Conservation (phyloP, 2,113 vertebrate species). For the Campylomormyrus numenius region DNA sequence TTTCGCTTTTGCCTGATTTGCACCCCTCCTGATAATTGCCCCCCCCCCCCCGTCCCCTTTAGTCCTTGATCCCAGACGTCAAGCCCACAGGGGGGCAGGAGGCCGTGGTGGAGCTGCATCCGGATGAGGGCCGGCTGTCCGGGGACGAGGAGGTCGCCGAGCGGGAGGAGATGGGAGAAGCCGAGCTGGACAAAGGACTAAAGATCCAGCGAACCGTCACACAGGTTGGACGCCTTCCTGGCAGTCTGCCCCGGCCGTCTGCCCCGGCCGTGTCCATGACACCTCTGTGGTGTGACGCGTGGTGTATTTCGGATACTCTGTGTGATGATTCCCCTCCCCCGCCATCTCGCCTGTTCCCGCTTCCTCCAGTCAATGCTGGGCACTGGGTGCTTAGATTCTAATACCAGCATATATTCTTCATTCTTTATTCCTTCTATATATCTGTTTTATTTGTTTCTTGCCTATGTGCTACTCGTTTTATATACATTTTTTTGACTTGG, state of each 20-base stretch:
- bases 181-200: constrained; percentile 50
- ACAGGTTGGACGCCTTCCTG: constrained; percentile 59
- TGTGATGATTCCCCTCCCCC: neutral
- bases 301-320: neutral
- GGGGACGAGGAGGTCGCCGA: constrained; percentile 70
- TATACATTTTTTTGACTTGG: neutral
- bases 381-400: too few relatives aligned
- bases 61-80: constrained; percentile 87
- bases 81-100: constrained; percentile 62
- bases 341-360: neutral
- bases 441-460: too few relatives aligned
- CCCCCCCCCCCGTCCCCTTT: neutral
- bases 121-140: constrained; percentile 76
- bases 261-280: neutral
- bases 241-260: neutral
- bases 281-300: neutral
- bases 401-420: too few relatives aligned
- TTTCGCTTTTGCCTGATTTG: neutral
- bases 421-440: too few relatives aligned
- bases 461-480: too few relatives aligned
- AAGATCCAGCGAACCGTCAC: constrained; percentile 85
- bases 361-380: neutral
- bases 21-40: neutral
- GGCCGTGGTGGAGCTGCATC: constrained; percentile 77
- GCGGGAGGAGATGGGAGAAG: constrained; percentile 51